Evolutionary conservation across 2,888 invertebrate species (phyloP).

Genomic region (Drosophila borealis): DNA sequence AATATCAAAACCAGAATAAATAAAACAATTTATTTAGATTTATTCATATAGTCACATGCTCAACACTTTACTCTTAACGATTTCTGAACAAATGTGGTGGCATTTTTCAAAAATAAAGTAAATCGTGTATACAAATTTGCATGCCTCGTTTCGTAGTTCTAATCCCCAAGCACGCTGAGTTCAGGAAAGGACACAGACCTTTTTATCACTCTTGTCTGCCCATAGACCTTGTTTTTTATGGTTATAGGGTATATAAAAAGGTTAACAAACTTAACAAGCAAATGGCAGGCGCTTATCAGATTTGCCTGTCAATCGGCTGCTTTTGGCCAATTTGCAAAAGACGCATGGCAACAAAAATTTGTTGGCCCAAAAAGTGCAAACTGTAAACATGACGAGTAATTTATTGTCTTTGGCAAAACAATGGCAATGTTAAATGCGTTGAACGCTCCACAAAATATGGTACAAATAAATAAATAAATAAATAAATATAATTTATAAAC

Average conservation of each 20-base stretch:
- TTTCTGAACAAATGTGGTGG: too few relatives aligned
- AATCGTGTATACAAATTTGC: neutral
- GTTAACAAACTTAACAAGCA: conserved; percentile 10
- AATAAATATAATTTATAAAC: conserved; percentile 21
- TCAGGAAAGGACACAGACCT: neutral
- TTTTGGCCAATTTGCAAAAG: conserved; percentile 47
- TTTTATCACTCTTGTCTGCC: neutral
- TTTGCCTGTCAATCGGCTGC: conserved; percentile 37
- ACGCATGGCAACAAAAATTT: conserved; percentile 24
- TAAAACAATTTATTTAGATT: too few relatives aligned
- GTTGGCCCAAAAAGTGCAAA: conserved; percentile 29
- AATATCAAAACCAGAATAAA: too few relatives aligned
- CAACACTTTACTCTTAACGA: too few relatives aligned
- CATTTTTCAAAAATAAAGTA: too few relatives aligned
- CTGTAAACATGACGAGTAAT: conserved; percentile 29
- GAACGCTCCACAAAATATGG: conserved; percentile 23
- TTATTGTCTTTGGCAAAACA: conserved; percentile 30
- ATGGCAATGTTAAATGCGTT: conserved; percentile 34
- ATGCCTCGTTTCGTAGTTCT: neutral
- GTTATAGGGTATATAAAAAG: conserved; percentile 13
- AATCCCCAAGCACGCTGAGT: neutral
- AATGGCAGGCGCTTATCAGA: conserved; percentile 34
- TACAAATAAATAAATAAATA: conserved; percentile 37
- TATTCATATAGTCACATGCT: too few relatives aligned
- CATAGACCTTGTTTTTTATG: neutral